Conservation (phyloP, 2,888 invertebrate species). For the Watsonalla cultraria region DNA sequence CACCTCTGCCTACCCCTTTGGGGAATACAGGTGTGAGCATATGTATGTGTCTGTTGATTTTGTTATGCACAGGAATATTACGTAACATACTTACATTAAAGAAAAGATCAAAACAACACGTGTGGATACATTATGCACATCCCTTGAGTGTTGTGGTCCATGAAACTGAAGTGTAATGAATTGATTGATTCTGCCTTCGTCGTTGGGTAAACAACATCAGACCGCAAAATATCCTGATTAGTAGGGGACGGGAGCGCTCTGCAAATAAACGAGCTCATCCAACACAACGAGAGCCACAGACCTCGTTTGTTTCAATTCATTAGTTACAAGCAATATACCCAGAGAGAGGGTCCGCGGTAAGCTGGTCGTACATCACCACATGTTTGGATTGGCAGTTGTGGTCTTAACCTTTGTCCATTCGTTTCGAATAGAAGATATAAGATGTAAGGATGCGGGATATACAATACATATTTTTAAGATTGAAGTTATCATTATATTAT, state of each 20-base stretch:
- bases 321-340: constrained; percentile 3
- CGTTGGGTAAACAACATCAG: constrained; percentile 29
- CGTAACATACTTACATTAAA: too few relatives aligned
- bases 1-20: too few relatives aligned
- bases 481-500: too few relatives aligned
- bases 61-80: too few relatives aligned
- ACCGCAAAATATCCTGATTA: constrained; percentile 45
- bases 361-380: constrained; percentile 16
- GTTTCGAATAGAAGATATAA: constrained; percentile 22
- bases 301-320: constrained; percentile 24
- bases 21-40: too few relatives aligned
- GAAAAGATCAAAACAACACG: too few relatives aligned
- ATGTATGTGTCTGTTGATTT: too few relatives aligned
- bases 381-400: constrained; percentile 33
- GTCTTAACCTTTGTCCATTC: constrained; percentile 29
- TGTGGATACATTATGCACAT: background rate
- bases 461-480: too few relatives aligned
- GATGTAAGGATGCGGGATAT: constrained; percentile 1
- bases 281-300: constrained; percentile 20
- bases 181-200: constrained; percentile 35
- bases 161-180: constrained; percentile 22
- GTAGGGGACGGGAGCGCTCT: constrained; percentile 27
- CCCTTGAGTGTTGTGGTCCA: constrained; percentile 14
- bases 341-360: constrained; percentile 13
- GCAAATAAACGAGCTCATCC: constrained; percentile 21